phyloP scores from a whole-genome alignment of 2,888 invertebrate species.

The Thera britannica region DNA sequence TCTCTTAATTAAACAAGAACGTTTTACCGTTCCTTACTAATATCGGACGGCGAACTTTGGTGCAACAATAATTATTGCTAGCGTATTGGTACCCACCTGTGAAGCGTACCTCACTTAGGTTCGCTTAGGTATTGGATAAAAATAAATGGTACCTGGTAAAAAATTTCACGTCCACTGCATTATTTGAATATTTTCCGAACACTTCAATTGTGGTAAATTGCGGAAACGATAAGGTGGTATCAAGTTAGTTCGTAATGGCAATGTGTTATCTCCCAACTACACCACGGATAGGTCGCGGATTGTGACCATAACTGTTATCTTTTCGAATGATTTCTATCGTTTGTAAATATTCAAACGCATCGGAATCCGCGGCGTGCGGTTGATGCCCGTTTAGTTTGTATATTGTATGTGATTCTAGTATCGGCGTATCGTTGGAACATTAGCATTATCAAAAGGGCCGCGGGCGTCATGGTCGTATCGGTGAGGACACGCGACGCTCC shows the following conservation, averaged over 20 bases:
- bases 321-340: slow-evolving; percentile 60
- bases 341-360: slow-evolving; percentile 60
- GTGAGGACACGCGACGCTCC: slow-evolving; percentile 74
- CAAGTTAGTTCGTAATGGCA: slow-evolving; percentile 33
- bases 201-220: slow-evolving; percentile 53
- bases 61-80: neutral
- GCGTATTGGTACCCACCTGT: too few species aligned
- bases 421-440: slow-evolving; percentile 74
- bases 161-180: slow-evolving; percentile 7
- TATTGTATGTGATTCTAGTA: slow-evolving; percentile 75
- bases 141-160: neutral
- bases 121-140: neutral
- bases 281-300: slow-evolving; percentile 50
- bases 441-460: slow-evolving; percentile 83
- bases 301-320: slow-evolving; percentile 65
- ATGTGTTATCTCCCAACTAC: slow-evolving; percentile 36
- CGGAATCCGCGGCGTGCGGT: slow-evolving; percentile 62
- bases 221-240: slow-evolving; percentile 33
- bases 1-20: slow-evolving; percentile 64
- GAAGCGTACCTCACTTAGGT: too few species aligned
- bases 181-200: slow-evolving; percentile 19
- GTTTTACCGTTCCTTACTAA: slow-evolving; percentile 13
- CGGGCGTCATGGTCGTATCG: slow-evolving; percentile 78
- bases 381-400: slow-evolving; percentile 72
- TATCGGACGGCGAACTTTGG: slow-evolving; percentile 5